Evolutionary conservation across 2,797 vertebrate genomes (phyloP).

Genomic region (Aythya fuligula): DNA sequence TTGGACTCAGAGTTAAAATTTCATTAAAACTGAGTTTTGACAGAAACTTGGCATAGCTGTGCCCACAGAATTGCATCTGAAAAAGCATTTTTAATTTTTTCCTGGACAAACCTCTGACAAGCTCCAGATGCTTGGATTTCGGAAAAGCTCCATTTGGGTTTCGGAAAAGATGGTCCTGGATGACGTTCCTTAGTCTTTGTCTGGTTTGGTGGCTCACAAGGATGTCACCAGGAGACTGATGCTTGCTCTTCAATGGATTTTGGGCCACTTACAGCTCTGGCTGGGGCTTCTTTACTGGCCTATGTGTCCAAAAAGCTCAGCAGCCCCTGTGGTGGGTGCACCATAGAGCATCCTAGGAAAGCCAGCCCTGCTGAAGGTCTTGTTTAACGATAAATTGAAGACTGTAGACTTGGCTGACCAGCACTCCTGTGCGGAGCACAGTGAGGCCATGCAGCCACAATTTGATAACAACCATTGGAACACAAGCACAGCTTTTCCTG

Average conservation of each 20-base stretch:
- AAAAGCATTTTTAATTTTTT: neutral
- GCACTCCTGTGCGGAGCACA: neutral
- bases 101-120: slow-evolving; percentile 36
- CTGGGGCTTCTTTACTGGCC: neutral
- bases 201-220: neutral
- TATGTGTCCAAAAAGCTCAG: neutral
- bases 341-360: neutral
- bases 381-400: neutral
- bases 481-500: neutral
- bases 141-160: neutral
- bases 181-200: neutral
- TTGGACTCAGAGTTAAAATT: neutral
- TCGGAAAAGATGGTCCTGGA: neutral
- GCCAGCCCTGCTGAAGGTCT: neutral
- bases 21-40: slow-evolving; percentile 31
- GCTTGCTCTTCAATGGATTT: neutral
- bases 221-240: neutral
- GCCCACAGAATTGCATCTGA: neutral
- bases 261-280: neutral
- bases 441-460: neutral
- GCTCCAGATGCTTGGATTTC: slow-evolving; percentile 24
- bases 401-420: neutral
- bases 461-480: neutral
- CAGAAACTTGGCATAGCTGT: slow-evolving; percentile 21
- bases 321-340: neutral